Evolutionary conservation across 1,140 invertebrate species (phyloP).

Genomic region (Papilio helenus): DNA sequence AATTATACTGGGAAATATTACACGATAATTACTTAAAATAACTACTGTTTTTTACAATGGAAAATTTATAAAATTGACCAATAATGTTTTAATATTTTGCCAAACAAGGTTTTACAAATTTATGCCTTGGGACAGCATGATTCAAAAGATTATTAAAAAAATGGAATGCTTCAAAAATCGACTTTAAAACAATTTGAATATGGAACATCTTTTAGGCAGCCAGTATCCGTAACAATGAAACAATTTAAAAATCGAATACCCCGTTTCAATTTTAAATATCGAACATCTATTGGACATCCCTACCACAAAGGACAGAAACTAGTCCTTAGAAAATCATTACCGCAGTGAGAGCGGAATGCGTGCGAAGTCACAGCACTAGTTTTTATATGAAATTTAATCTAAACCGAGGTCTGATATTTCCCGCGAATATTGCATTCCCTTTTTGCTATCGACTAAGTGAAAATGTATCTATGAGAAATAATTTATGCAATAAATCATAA

Average conservation of each 20-base stretch:
- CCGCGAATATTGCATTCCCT: slow-evolving; percentile 37
- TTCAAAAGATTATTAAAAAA: too few species aligned
- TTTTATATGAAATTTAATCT: slow-evolving; percentile 36
- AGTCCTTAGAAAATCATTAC: slow-evolving; percentile 30
- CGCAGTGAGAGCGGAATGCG: slow-evolving; percentile 31
- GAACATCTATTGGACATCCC: neutral
- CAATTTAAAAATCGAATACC: neutral
- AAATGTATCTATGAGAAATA: slow-evolving; percentile 29
- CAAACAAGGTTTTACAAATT: too few species aligned
- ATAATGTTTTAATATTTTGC: too few species aligned
- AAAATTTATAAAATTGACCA: too few species aligned
- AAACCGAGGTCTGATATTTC: slow-evolving; percentile 30
- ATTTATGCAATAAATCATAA: slow-evolving; percentile 28
- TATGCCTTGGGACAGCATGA: too few species aligned
- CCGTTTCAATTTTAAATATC: neutral
- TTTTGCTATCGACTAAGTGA: slow-evolving; percentile 21
- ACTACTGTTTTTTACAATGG: neutral
- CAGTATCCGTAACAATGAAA: neutral
- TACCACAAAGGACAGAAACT: neutral
- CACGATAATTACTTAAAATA: too few species aligned
- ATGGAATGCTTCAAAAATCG: neutral
- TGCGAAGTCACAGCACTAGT: slow-evolving; percentile 25
- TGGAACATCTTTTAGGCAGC: neutral
- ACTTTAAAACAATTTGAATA: neutral
- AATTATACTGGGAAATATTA: neutral